phyloP scores from a whole-genome alignment of 2,888 invertebrate species.

The Drosophila buzzatii region DNA sequence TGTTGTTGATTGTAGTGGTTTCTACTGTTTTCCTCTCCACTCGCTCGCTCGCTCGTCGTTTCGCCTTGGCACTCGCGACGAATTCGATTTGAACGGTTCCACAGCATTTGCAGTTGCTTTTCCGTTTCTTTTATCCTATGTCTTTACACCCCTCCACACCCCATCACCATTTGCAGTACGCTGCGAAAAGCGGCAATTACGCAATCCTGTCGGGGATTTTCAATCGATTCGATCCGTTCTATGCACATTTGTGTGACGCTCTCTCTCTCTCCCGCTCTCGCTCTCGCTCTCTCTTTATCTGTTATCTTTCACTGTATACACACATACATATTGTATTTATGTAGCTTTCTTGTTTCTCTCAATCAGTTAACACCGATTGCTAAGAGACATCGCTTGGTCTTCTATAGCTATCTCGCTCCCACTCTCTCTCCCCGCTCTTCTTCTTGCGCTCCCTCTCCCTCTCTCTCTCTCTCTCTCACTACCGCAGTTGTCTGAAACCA shows the following conservation, averaged over 20 bases:
- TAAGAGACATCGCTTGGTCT: slow-evolving; percentile 52
- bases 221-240: slow-evolving; percentile 46
- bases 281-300: neutral
- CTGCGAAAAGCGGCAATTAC: slow-evolving; percentile 25
- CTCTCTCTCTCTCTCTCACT: neutral
- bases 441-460: neutral
- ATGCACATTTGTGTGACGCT: slow-evolving; percentile 10
- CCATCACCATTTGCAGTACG: neutral
- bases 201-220: slow-evolving; percentile 28
- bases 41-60: slow-evolving; percentile 6
- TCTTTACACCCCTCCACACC: neutral
- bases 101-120: slow-evolving; percentile 22
- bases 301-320: neutral
- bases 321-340: neutral
- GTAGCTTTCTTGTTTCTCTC: slow-evolving; percentile 24
- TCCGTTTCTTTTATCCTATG: slow-evolving; percentile 10
- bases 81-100: slow-evolving; percentile 57
- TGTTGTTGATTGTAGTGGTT: slow-evolving; percentile 28
- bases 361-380: slow-evolving; percentile 47
- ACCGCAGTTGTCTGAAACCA: slow-evolving; percentile 33
- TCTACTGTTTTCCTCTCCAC: slow-evolving; percentile 33
- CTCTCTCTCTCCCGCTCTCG: neutral
- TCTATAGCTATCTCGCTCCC: slow-evolving; percentile 7
- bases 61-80: slow-evolving; percentile 50
- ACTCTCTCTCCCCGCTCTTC: neutral